These are phyloP conservation scores for Periphyllus acericola DNA, from an alignment of 2,888 invertebrate genomes.

Conservation along the genomic window DNA sequence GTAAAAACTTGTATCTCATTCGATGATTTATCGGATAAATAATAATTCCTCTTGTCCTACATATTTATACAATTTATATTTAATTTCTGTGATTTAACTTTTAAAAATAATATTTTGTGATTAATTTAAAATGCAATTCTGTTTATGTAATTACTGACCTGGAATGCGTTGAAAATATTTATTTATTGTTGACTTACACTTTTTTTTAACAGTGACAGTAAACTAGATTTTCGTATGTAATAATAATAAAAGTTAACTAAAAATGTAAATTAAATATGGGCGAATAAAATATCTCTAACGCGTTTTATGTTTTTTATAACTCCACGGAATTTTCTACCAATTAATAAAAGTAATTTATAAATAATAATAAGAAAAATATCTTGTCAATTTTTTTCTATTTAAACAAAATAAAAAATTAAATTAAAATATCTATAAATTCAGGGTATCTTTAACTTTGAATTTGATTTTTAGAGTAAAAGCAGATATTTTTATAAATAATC, in stretches of 20 bases:
- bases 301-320: background rate
- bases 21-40: no score
- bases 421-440: background rate
- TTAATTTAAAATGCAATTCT: background rate
- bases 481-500: no score
- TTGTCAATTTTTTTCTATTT: background rate
- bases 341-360: conserved; percentile 11
- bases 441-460: no score
- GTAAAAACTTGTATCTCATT: no score
- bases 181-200: background rate
- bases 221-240: background rate
- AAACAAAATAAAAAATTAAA: conserved; percentile 1
- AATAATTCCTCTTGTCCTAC: no score
- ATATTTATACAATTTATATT: no score
- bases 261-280: background rate
- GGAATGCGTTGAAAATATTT: background rate
- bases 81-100: no score
- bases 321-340: background rate
- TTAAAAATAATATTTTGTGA: background rate
- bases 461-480: no score
- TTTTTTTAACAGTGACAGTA: background rate
- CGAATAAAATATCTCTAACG: background rate
- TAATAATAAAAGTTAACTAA: conserved; percentile 2
- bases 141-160: background rate
- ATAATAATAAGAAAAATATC: background rate